Base-by-base conservation (phyloP, 2,113 vertebrate genomes). In the Mesitornis unicolor region DNA sequence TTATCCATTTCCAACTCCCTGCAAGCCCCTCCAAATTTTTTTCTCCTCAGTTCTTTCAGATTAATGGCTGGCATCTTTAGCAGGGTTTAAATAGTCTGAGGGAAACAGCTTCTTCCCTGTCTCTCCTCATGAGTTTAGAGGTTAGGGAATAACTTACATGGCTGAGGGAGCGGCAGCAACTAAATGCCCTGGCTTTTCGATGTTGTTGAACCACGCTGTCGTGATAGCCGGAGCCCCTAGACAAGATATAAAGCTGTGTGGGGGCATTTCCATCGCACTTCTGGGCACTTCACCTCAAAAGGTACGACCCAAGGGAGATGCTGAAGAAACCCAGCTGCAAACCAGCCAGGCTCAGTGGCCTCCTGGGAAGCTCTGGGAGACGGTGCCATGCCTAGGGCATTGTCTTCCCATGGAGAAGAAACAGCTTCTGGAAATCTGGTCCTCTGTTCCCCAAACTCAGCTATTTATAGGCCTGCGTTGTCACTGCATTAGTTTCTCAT, bases 261-360 rank as follows among this genome's bases (percentile, higher is more conserved):
- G 59, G 11, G 26, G 35, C n/a, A 42, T 69, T 64, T 43, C 43
- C 7, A 19, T 40, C 0, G 0, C 16, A 56, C 15, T 57, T 20
- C 33, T 1, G 3, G 8, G 16, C 3, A 1, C 1, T 0, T 13
- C 2, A 1, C 16, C 53, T 67, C 1, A 0, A 63, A 56, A 40
- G 14, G 31, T 19, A 13, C 1, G 0, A 38, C 31, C 42, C 5
- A 33, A 42, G 40, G 7, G 9, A 51, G 26, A 24, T 38, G 7
- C 3, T 76, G 69, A 48, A 89, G 63, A 92, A 84, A 54, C 8
- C 4, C 68, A 60, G 15, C 25, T 54, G 36, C 17, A 48, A 76
- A 54, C 14, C 29, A 35, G 22, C 33, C 28, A 16, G 68, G 38
- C 28, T 64, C 0, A 1, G 6, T 42, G 31, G 7, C 25, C 11